phyloP scores from a whole-genome alignment of 1,140 invertebrate species.

The Ptiloglossa arizonensis region DNA sequence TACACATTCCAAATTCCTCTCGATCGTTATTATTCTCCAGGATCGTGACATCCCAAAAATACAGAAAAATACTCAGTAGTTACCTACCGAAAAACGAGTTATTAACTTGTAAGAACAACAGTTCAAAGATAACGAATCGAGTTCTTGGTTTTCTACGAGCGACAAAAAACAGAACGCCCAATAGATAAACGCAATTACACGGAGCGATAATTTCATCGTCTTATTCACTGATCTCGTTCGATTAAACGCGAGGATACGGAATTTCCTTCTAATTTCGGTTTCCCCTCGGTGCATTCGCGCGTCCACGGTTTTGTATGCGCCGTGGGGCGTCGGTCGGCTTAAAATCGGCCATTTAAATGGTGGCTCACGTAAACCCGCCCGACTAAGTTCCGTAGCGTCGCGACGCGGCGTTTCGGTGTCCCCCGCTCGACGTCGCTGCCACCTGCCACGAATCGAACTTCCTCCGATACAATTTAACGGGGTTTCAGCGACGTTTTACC shows the following conservation, averaged over 20 bases:
- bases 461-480: constrained; percentile 74
- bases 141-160: too few species aligned
- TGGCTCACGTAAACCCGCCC: constrained; percentile 69
- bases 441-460: constrained; percentile 59
- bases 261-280: constrained; percentile 48
- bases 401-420: constrained; percentile 10
- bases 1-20: too few species aligned
- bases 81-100: too few species aligned
- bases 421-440: background rate
- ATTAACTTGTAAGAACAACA: too few species aligned
- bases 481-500: constrained; percentile 54
- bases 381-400: constrained; percentile 68
- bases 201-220: too few species aligned
- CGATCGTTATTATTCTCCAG: too few species aligned
- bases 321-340: constrained; percentile 35
- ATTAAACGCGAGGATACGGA: constrained; percentile 31
- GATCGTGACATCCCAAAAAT: too few species aligned
- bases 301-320: constrained; percentile 4
- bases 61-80: too few species aligned
- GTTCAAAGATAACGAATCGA: too few species aligned
- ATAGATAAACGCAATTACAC: too few species aligned
- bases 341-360: constrained; percentile 76
- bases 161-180: too few species aligned
- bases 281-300: constrained; percentile 7
- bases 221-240: too few species aligned